Percentiles rank a stretch among this genome's conserved stretches.
Conservation (phyloP, 2,797 vertebrate species). For the Luscinia luscinia region DNA sequence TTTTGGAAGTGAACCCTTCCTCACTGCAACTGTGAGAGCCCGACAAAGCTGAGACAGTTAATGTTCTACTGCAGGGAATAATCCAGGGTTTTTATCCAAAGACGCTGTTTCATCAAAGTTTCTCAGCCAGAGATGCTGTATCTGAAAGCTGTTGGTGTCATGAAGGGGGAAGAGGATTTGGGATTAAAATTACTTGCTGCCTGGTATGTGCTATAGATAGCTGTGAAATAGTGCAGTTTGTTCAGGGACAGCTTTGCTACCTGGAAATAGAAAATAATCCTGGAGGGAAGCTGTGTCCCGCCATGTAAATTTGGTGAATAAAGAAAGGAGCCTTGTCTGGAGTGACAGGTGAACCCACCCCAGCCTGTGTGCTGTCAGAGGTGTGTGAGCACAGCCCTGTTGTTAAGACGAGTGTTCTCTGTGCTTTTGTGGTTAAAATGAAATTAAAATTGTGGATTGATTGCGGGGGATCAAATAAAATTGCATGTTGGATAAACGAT, state of each 20-base stretch:
- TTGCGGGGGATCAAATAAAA: neutral
- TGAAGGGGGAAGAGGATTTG: slow-evolving; percentile 66
- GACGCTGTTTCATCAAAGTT: neutral
- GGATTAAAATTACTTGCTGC: slow-evolving; percentile 69
- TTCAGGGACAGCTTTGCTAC: slow-evolving; percentile 59
- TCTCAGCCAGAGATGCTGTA: neutral
- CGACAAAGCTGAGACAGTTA: fast-evolving
- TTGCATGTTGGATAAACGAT: neutral
- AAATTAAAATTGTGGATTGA: neutral
- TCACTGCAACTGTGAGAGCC: neutral
- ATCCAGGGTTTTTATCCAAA: neutral
- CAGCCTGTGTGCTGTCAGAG: neutral
- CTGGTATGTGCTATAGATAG: slow-evolving; percentile 64
- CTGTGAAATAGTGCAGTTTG: slow-evolving; percentile 42
- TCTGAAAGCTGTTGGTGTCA: slow-evolving; percentile 32
- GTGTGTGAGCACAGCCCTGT: neutral
- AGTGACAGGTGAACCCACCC: neutral
- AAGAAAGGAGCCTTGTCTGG: neutral
- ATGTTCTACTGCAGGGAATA: neutral
- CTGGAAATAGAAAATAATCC: slow-evolving; percentile 74
- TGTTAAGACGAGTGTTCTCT: neutral
- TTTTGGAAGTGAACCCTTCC: neutral
- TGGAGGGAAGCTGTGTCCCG: neutral
- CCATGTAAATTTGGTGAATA: neutral
- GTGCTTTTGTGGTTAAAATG: neutral